Percentiles rank a stretch among this genome's conserved stretches.
These are phyloP conservation scores for Netelia virgata DNA, from an alignment of 2,888 invertebrate genomes.

Conservation along the genomic window DNA sequence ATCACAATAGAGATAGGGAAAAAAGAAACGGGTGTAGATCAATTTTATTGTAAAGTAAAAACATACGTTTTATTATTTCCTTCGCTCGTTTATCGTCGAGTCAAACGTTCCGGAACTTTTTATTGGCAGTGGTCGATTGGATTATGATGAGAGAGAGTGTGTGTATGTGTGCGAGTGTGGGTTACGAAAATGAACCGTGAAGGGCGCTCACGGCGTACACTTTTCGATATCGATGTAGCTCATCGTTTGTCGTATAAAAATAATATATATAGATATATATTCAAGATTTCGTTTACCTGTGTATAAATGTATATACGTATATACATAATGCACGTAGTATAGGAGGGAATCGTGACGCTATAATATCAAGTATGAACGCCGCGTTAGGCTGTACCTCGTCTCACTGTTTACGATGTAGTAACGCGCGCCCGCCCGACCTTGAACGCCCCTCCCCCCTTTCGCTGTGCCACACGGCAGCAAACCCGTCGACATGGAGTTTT, in stretches of 20 bases:
- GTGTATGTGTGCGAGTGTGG: background rate
- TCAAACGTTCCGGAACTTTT: constrained; percentile 4
- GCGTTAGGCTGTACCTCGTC: constrained; percentile 8
- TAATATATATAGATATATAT: constrained; percentile 9
- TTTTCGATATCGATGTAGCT: constrained; percentile 35
- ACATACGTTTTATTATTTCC: constrained; percentile 48
- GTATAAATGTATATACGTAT: constrained; percentile 10
- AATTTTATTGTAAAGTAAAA: constrained; percentile 34
- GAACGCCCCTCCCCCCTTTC: constrained; percentile 18
- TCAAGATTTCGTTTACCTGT: background rate
- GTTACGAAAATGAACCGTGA: background rate
- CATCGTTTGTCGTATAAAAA: constrained; percentile 4
- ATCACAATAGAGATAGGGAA: background rate
- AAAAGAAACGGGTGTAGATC: background rate
- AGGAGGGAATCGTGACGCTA: constrained; percentile 18
- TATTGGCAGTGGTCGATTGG: constrained; percentile 3
- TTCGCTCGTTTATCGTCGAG: background rate
- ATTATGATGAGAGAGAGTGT: background rate
- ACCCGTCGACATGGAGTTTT: constrained; percentile 35
- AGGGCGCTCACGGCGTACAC: constrained; percentile 9
- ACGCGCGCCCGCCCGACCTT: constrained; percentile 50
- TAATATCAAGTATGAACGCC: constrained; percentile 30
- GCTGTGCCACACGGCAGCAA: background rate
- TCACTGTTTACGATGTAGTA: constrained; percentile 58
- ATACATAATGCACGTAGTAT: constrained; percentile 17